Evolutionary conservation across 2,797 vertebrate genomes (phyloP), one percentile per base, ranked within the genome.

Genomic region (Denticeps clupeoides): DNA sequence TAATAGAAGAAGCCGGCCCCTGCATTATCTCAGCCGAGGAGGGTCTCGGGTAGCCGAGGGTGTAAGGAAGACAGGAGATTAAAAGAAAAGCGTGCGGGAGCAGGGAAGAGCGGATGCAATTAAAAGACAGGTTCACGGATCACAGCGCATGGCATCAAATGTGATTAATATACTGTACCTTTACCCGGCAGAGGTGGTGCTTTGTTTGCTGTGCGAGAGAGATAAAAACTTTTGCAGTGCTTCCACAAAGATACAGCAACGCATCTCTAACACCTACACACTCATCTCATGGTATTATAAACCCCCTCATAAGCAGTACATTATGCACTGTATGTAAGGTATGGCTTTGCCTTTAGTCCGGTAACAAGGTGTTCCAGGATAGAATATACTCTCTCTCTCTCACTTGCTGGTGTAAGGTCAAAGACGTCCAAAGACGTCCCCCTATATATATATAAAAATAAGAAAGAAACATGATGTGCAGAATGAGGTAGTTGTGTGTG

Each of bases 61-160:
- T 4, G 5, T 24, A 24, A 25, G 24, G 24, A 25, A 24, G 24
- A 25, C 4, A 7, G 7, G 24, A 25, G 24, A 25, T 42, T 9
- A 10, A 10, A n/a, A n/a, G 23, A 45, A 19, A 16, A 15, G 33
- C 37, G 69, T 68, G 68, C 48, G 35, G 58, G 65, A 73, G 71
- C 68, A 69, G 61, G 69, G 65, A 67, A 66, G 75, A 80, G 73
- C 67, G 70, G 73, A 84, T 76, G 74, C 80, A 82, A 81, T 82
- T 81, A 82, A 83, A 82, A 77, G 72, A 72, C 68, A 65, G 62
- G 78, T 73, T 79, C 77, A 79, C 73, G 75, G 74, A 81, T 74
- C 73, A 67, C 62, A 64, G 69, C 70, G 64, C 64, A 59, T 73
- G 67, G 64, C 72, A 62, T 74, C 58, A 74, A n/a, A 55, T 68